A percentile compares a stretch with the other conserved stretches of the same genome.
These are phyloP conservation scores for Salvelinus fontinalis DNA, from an alignment of 2,113 vertebrate species.

Conservation along the genomic window DNA sequence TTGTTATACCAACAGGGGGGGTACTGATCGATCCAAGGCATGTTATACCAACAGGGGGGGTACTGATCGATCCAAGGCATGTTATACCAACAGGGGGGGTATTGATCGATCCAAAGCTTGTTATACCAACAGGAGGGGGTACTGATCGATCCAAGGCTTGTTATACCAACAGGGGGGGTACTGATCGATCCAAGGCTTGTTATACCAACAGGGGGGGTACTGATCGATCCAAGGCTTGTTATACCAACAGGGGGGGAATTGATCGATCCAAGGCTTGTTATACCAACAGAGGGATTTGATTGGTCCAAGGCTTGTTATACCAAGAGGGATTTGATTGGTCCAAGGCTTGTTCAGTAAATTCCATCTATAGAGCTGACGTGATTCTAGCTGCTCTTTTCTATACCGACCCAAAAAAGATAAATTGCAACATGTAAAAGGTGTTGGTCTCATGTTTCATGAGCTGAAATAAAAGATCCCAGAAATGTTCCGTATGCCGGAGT, in stretches of 20 bases:
- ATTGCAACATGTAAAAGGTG: too few species aligned
- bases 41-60: too few species aligned
- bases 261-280: constrained; percentile 3
- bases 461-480: too few species aligned
- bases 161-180: constrained; percentile 38
- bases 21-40: too few species aligned
- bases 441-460: too few species aligned
- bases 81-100: background rate
- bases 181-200: constrained; percentile 13
- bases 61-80: background rate
- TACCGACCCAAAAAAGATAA: too few species aligned
- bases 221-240: constrained; percentile 8
- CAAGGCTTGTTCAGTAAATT: constrained; percentile 23
- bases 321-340: too few species aligned
- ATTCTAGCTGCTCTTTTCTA: too few species aligned
- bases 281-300: too few species aligned
- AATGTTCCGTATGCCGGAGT: too few species aligned
- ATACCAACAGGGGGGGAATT: too few species aligned
- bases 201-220: constrained; percentile 35
- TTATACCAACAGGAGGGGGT: background rate
- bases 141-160: background rate
- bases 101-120: background rate
- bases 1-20: constrained; percentile 2
- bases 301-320: constrained; percentile 3
- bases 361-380: too few species aligned